Conservation (phyloP, 1,140 invertebrate genomes). For the Euwallacea fornicatus region DNA sequence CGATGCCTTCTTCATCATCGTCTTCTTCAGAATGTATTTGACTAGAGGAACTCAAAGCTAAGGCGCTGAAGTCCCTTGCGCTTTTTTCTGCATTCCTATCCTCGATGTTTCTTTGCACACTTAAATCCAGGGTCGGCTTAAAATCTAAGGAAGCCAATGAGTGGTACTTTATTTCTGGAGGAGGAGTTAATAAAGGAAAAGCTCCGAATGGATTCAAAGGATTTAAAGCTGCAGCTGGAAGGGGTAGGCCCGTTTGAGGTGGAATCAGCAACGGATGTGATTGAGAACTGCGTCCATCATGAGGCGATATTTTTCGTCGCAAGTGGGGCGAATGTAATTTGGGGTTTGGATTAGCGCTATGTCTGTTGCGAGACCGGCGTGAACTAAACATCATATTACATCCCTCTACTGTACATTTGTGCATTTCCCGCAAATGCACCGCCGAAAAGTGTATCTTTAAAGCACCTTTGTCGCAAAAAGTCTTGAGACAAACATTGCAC, state of each 20-base stretch:
- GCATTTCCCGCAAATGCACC: conserved; percentile 98
- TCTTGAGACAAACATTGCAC: conserved; percentile 97
- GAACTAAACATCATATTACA: conserved; percentile 99
- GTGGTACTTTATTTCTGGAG: conserved; percentile 69
- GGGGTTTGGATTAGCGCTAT: conserved; percentile 97
- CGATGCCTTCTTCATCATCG: conserved; percentile 63
- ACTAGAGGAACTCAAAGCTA: conserved; percentile 49
- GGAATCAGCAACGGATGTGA: conserved; percentile 77
- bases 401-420: conserved; percentile 97
- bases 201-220: conserved; percentile 72
- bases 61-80: conserved; percentile 53
- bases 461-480: conserved; percentile 99
- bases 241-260: conserved; percentile 65
- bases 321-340: conserved; percentile 96
- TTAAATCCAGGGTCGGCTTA: conserved; percentile 61
- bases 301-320: conserved; percentile 87
- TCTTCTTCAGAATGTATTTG: conserved; percentile 54
- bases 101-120: conserved; percentile 62
- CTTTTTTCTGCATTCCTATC: conserved; percentile 55
- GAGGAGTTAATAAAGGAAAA: conserved; percentile 73
- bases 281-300: conserved; percentile 86
- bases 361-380: conserved; percentile 90
- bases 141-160: conserved; percentile 65
- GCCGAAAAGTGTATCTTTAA: conserved; percentile 99
- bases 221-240: conserved; percentile 62